phyloP scores from a whole-genome alignment of 2,888 invertebrate species.

The Ganaspis brasiliensis region DNA sequence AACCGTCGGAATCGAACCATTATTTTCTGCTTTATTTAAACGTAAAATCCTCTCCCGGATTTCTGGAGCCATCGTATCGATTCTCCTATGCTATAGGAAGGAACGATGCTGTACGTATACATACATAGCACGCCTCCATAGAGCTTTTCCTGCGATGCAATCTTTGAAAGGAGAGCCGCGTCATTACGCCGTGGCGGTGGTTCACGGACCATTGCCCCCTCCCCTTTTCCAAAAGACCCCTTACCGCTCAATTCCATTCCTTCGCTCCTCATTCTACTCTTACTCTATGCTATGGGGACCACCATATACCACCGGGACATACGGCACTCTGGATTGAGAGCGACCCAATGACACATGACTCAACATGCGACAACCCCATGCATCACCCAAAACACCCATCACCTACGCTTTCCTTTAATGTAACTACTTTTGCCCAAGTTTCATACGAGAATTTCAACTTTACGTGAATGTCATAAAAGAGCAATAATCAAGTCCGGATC shows the following conservation, averaged over 20 bases:
- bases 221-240: constrained; percentile 64
- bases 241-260: constrained; percentile 61
- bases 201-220: constrained; percentile 80
- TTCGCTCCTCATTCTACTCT: constrained; percentile 63
- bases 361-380: constrained; percentile 74
- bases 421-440: constrained; percentile 14
- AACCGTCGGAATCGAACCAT: constrained; percentile 65
- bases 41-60: constrained; percentile 73
- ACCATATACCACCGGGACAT: constrained; percentile 56
- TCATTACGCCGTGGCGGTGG: constrained; percentile 79
- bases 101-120: constrained; percentile 55
- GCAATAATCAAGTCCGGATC: no score
- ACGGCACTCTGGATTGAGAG: constrained; percentile 73
- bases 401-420: constrained; percentile 46
- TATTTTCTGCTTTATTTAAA: constrained; percentile 75
- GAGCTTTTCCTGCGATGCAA: constrained; percentile 80
- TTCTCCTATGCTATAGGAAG: constrained; percentile 61
- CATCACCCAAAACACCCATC: constrained; percentile 63
- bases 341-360: constrained; percentile 79
- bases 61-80: constrained; percentile 76
- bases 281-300: constrained; percentile 57
- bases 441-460: neutral
- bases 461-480: neutral
- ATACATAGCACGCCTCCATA: constrained; percentile 62
- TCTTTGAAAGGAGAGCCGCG: constrained; percentile 80